Base-by-base conservation (phyloP, 2,888 invertebrate genomes). In the Chrysolina haemoptera region DNA sequence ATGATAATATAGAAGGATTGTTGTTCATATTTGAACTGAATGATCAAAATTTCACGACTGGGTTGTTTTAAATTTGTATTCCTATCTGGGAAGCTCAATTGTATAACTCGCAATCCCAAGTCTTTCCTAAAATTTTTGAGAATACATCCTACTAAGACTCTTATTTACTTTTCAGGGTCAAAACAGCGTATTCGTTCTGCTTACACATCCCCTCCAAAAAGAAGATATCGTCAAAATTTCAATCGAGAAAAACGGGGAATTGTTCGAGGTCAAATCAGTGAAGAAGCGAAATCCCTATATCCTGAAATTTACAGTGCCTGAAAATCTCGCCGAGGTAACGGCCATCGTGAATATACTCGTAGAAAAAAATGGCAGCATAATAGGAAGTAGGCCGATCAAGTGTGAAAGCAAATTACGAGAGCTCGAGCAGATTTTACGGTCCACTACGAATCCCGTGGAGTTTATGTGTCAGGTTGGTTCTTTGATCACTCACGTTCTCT, bases 371-470 rank as follows among this genome's bases (percentile, higher is more conserved):
- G 95, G 95, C 3, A 92, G 92, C 83, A 91, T 94, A 6, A 89
- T 96, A 22, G 96, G 96, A 0, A 91, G 93, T 59, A 89, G 95
- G n/a, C 95, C 95, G 82, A 93, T 96, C 80, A 96, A 96, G 87
- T 96, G 96, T 87, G 96, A 96, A 88, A 96, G 95, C 83, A 91
- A 94, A 70, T 89, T 96, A 68, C 89, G 95, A 43, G 96, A 96
- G 85, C 88, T 96, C 70, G 96, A 95, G 85, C 95, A 95, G 83
- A 89, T 96, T 81, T 89, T 96, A 70, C 89, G 95, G 48, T 92
- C 93, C 6, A 92, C 93, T 71, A 94, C 95, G 81, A 94, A 94
- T 84, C 96, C 96, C 0, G 89, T 96, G 68, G 95, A 96, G 86
- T 96, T 96, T 83, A 95, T 96, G 94, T 96, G 96, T 82, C 95